Percentiles rank a stretch among this genome's conserved stretches.
Conservation (phyloP, 1,140 invertebrate genomes). For the Ips nitidus region DNA sequence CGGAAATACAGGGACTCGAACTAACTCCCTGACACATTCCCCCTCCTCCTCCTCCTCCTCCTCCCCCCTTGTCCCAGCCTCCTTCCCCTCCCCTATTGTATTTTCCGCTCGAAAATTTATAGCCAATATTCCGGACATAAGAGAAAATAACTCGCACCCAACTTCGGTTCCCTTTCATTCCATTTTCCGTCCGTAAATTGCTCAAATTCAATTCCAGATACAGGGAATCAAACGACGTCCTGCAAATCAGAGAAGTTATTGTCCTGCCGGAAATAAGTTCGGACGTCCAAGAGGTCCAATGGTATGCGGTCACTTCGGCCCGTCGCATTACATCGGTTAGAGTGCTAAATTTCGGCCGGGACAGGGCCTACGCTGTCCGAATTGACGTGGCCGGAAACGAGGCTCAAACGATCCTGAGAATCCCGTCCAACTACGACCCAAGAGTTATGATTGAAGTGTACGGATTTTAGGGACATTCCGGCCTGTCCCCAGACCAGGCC, state of each 20-base stretch:
- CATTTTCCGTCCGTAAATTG: conserved; percentile 15
- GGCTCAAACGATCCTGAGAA: conserved; percentile 25
- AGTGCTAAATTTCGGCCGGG: conserved; percentile 36
- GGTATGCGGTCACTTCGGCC: conserved; percentile 29
- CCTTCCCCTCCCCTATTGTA: not conserved
- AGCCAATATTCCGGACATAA: not conserved
- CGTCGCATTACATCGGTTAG: conserved; percentile 31
- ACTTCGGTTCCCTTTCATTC: conserved; percentile 4
- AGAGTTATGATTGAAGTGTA: conserved; percentile 39
- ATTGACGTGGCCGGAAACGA: conserved; percentile 37
- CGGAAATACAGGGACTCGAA: too few relatives aligned
- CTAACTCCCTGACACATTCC: too few relatives aligned
- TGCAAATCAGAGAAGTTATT: conserved; percentile 37
- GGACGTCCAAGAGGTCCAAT: conserved; percentile 29
- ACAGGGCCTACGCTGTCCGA: conserved; percentile 35
- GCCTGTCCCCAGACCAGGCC: too few relatives aligned
- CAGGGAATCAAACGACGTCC: conserved; percentile 32
- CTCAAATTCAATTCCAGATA: conserved; percentile 31
- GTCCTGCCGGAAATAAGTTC: conserved; percentile 32
- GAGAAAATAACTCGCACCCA: conserved; percentile 6
- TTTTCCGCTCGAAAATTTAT: conserved; percentile 1
- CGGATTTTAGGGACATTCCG: conserved; percentile 26
- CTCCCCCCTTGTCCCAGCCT: too few relatives aligned
- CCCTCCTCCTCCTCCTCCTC: too few relatives aligned
- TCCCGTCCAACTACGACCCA: conserved; percentile 32